These are phyloP conservation scores for Drymodes brunneopygia DNA, from an alignment of 2,113 vertebrate species.

Conservation along the genomic window DNA sequence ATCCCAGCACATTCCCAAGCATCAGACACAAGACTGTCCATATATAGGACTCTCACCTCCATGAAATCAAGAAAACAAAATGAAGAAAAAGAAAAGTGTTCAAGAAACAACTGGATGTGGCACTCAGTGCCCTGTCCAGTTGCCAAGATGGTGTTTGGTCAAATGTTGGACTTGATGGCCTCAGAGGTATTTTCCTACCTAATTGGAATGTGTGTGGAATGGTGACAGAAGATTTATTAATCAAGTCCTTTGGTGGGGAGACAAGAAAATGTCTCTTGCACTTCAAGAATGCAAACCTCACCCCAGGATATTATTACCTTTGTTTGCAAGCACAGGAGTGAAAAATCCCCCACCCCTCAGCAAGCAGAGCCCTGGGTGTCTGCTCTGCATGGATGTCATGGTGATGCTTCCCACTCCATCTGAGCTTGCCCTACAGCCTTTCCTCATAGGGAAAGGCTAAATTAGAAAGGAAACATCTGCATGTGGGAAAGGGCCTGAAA, in stretches of 20 bases:
- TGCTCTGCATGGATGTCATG: background rate
- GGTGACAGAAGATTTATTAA: background rate
- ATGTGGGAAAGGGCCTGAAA: background rate
- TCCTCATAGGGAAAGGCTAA: background rate
- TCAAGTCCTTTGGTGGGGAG: background rate
- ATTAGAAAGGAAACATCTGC: background rate
- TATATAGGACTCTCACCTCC: background rate
- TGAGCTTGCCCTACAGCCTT: background rate
- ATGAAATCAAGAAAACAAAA: background rate
- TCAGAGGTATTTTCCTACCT: background rate
- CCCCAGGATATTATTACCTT: background rate
- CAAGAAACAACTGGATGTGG: background rate
- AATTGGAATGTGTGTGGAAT: background rate
- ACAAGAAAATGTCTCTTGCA: background rate
- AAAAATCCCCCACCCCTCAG: background rate
- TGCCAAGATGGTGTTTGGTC: background rate
- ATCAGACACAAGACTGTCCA: background rate
- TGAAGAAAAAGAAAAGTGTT: background rate
- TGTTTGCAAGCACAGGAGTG: background rate
- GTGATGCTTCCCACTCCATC: background rate
- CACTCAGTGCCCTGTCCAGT: background rate
- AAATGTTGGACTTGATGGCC: background rate
- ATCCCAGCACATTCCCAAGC: background rate
- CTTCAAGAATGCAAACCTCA: background rate
- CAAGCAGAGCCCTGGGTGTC: background rate